phyloP scores from a whole-genome alignment of 2,888 invertebrate species.

The Nycteola revayana region DNA sequence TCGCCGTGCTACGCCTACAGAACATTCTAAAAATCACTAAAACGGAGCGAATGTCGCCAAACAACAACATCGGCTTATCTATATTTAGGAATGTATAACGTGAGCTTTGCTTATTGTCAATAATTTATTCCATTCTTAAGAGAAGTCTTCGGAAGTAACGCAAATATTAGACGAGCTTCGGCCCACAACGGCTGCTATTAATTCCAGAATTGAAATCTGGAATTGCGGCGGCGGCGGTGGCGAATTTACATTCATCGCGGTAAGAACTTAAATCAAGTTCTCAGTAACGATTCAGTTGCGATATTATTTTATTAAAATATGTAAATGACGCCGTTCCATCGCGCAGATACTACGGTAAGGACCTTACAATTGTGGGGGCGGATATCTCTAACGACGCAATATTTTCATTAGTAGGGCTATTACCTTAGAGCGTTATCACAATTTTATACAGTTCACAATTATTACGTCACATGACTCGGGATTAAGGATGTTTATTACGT shows the following conservation, averaged over 20 bases:
- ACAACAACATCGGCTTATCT: constrained; percentile 2
- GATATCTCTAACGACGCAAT: constrained; percentile 74
- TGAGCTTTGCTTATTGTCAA: constrained; percentile 52
- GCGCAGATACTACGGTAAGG: constrained; percentile 70
- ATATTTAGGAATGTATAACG: constrained; percentile 27
- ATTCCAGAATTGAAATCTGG: constrained; percentile 82
- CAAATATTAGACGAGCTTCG: constrained; percentile 78
- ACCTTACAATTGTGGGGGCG: constrained; percentile 69
- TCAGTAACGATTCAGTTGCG: constrained; percentile 81
- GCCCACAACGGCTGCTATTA: constrained; percentile 77
- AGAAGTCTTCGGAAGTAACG: constrained; percentile 76
- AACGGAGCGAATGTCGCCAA: constrained; percentile 4
- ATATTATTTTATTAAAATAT: constrained; percentile 83
- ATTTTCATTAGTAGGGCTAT: constrained; percentile 73
- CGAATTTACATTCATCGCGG: constrained; percentile 81
- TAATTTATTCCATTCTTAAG: constrained; percentile 78
- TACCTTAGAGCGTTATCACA: constrained; percentile 55
- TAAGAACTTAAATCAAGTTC: constrained; percentile 83
- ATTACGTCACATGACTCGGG: constrained; percentile 31
- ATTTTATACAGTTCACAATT: constrained; percentile 52
- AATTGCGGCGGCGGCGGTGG: constrained; percentile 75
- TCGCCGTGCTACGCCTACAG: constrained; percentile 62
- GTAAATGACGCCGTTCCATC: constrained; percentile 74
- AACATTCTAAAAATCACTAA: constrained; percentile 50
- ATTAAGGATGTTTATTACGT: constrained; percentile 24